These are phyloP conservation scores for Hemicordylus capensis DNA, from an alignment of 2,113 vertebrate species.

Conservation along the genomic window DNA sequence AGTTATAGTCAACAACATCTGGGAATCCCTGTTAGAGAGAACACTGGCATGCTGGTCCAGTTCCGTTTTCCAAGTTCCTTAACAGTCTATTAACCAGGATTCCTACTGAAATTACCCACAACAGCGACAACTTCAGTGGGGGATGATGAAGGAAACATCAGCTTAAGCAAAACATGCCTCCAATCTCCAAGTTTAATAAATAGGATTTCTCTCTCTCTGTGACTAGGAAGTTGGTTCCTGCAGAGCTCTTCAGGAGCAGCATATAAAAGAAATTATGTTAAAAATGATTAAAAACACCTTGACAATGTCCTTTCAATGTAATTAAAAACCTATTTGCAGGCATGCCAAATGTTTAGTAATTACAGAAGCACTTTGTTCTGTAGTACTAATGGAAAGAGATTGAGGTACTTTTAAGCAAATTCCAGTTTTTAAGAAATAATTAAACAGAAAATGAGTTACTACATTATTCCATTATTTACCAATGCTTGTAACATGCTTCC, in stretches of 20 bases:
- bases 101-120: neutral
- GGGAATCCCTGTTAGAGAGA: too few species aligned
- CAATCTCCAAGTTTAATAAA: neutral
- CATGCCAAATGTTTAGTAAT: conserved; percentile 71
- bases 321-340: conserved; percentile 68
- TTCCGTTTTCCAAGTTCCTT: neutral
- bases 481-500: conserved; percentile 7
- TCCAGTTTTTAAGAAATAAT: conserved; percentile 61
- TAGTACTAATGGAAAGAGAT: conserved; percentile 51
- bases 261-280: conserved; percentile 47
- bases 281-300: conserved; percentile 65
- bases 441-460: conserved; percentile 47
- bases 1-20: too few species aligned
- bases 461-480: conserved; percentile 53
- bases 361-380: conserved; percentile 47
- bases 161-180: neutral
- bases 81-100: neutral
- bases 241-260: conserved; percentile 35
- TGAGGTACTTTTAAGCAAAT: conserved; percentile 44
- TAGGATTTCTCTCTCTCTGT: neutral
- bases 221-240: neutral
- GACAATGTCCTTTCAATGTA: conserved; percentile 58
- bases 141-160: neutral
- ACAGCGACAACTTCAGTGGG: too few species aligned
- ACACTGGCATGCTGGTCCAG: neutral